phyloP scores from a whole-genome alignment of 2,113 vertebrate genomes.

The Calyptomena viridis region DNA sequence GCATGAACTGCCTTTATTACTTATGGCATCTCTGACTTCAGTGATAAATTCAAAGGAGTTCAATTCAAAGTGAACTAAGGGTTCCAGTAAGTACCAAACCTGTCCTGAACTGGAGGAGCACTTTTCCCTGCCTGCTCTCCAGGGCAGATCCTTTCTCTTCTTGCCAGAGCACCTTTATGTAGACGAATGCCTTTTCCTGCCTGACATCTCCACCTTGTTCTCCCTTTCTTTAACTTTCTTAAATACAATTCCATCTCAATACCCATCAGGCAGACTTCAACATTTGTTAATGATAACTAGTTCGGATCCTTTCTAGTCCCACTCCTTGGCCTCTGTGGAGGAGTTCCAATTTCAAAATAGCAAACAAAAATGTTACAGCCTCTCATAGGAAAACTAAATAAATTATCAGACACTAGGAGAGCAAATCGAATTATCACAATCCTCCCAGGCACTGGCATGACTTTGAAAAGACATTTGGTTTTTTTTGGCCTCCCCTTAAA shows the following conservation, averaged over 20 bases:
- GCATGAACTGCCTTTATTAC: not conserved
- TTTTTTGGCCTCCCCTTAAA: not conserved
- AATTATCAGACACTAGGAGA: slow-evolving; percentile 61
- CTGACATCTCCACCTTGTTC: not conserved
- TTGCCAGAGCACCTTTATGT: not conserved
- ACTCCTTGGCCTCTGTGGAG: slow-evolving; percentile 38
- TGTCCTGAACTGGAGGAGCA: not conserved
- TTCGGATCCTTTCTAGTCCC: slow-evolving; percentile 30
- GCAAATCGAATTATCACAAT: slow-evolving; percentile 60
- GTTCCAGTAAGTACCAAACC: not conserved
- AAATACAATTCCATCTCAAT: slow-evolving; percentile 55
- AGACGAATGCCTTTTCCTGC: not conserved
- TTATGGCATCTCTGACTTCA: not conserved
- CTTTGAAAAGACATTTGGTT: slow-evolving; percentile 43
- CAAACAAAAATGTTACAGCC: slow-evolving; percentile 67
- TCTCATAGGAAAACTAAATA: slow-evolving; percentile 71
- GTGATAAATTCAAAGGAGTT: not conserved
- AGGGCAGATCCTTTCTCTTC: not conserved
- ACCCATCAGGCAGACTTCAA: slow-evolving; percentile 46
- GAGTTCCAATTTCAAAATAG: slow-evolving; percentile 67
- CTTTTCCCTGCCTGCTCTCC: not conserved
- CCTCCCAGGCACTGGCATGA: slow-evolving; percentile 37
- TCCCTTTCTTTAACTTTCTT: slow-evolving; percentile 28
- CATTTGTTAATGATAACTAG: slow-evolving; percentile 65
- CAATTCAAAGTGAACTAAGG: not conserved